These are phyloP conservation scores for Neoniphon sammara DNA, from an alignment of 2,797 vertebrate genomes.

Conservation along the genomic window DNA sequence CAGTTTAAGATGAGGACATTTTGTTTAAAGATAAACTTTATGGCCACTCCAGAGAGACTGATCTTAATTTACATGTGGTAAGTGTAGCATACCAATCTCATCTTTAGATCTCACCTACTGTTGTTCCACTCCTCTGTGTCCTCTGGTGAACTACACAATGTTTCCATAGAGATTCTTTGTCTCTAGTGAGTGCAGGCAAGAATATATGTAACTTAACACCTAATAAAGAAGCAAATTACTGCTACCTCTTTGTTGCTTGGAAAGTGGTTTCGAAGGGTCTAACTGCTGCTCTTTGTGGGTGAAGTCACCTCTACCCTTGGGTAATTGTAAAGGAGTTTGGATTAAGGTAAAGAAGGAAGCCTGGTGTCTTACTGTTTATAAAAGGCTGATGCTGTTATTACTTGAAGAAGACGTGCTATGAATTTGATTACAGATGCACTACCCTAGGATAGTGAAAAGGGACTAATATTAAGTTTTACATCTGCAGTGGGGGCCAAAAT, in stretches of 20 bases:
- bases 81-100: neutral
- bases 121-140: slow-evolving; percentile 21
- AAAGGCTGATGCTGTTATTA: neutral
- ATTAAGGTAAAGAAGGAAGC: neutral
- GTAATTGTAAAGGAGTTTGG: slow-evolving; percentile 37
- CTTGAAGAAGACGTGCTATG: neutral
- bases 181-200: slow-evolving; percentile 28
- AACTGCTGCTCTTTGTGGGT: slow-evolving; percentile 19
- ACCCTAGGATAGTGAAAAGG: neutral
- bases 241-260: slow-evolving; percentile 35
- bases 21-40: slow-evolving; percentile 1
- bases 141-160: slow-evolving; percentile 52
- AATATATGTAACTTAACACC: slow-evolving; percentile 32
- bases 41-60: neutral
- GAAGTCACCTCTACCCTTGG: slow-evolving; percentile 27
- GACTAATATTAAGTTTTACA: neutral
- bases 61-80: slow-evolving; percentile 3
- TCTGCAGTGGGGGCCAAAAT: neutral
- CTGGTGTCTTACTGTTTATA: neutral
- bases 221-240: slow-evolving; percentile 46
- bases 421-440: neutral
- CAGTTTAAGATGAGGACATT: neutral
- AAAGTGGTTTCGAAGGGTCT: slow-evolving; percentile 36
- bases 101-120: slow-evolving; percentile 16
- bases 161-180: slow-evolving; percentile 67